A percentile compares a stretch with the other conserved stretches of the same genome.
Evolutionary conservation across 2,113 vertebrate species (phyloP).

Genomic region (Oncorhynchus clarkii): DNA sequence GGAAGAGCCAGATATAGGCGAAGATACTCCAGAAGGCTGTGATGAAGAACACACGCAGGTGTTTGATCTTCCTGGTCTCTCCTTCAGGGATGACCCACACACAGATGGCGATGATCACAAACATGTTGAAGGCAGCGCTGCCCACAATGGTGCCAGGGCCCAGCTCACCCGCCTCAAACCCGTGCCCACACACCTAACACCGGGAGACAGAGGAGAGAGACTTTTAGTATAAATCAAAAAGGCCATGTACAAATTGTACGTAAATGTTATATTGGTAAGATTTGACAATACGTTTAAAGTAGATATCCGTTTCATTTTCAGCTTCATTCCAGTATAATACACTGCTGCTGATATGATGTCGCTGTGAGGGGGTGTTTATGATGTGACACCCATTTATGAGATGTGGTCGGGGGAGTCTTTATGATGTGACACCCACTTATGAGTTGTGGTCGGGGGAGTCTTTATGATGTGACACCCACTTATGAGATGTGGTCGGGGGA

Average conservation of each 20-base stretch:
- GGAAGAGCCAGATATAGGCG: constrained; percentile 95
- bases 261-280: too few species aligned
- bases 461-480: too few species aligned
- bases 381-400: background rate
- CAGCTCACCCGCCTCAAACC: constrained; percentile 84
- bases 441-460: too few species aligned
- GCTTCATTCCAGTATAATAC: too few species aligned
- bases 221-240: too few species aligned
- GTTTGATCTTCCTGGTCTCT: constrained; percentile 89
- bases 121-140: constrained; percentile 98
- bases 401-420: background rate
- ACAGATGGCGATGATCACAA: constrained; percentile 92
- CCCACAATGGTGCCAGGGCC: constrained; percentile 94
- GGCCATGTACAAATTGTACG: too few species aligned
- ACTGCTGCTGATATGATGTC: background rate
- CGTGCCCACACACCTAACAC: constrained; percentile 84
- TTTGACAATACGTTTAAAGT: too few species aligned
- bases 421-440: background rate
- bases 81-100: constrained; percentile 87
- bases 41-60: constrained; percentile 93
- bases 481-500: too few species aligned
- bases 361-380: background rate
- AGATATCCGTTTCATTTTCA: too few species aligned
- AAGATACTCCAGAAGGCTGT: constrained; percentile 98
- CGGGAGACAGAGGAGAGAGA: background rate